phyloP scores from a whole-genome alignment of 2,888 invertebrate species.

The Drosophila prostipennis region DNA sequence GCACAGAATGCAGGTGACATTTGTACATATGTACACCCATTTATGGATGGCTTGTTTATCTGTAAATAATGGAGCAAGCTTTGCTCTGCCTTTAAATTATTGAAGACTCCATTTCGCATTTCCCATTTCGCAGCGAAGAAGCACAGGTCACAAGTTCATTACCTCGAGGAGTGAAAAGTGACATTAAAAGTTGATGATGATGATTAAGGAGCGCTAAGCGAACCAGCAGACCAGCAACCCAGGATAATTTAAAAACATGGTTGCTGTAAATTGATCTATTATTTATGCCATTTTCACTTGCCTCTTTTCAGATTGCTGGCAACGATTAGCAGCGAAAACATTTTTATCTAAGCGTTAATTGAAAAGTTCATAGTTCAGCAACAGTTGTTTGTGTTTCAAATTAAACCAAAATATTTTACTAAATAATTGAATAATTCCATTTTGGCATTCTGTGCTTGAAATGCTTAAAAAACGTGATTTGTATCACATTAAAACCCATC shows the following conservation, averaged over 20 bases:
- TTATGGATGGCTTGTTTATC: conserved; percentile 13
- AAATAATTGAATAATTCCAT: neutral
- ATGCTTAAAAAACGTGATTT: too few relatives aligned
- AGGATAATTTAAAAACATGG: neutral
- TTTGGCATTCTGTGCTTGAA: neutral
- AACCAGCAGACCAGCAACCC: too few relatives aligned
- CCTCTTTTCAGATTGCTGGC: neutral
- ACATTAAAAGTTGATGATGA: conserved; percentile 1
- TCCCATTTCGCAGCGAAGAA: neutral
- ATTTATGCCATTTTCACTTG: neutral
- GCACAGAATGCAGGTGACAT: conserved; percentile 24
- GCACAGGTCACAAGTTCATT: conserved; percentile 1
- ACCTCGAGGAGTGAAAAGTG: neutral
- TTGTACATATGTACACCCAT: neutral
- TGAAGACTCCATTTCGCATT: neutral
- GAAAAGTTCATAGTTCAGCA: neutral
- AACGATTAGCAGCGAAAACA: neutral
- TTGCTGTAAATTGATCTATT: neutral
- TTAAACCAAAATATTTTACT: neutral
- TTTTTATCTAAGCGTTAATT: neutral
- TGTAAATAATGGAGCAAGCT: conserved; percentile 24
- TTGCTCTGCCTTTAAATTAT: conserved; percentile 4
- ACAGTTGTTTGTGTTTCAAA: neutral
- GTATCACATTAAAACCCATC: too few relatives aligned
- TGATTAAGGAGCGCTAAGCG: neutral